A percentile compares a stretch with the other conserved stretches of the same genome.
phyloP scores from a whole-genome alignment of 2,113 vertebrate genomes.

The Lagopus leucura region DNA sequence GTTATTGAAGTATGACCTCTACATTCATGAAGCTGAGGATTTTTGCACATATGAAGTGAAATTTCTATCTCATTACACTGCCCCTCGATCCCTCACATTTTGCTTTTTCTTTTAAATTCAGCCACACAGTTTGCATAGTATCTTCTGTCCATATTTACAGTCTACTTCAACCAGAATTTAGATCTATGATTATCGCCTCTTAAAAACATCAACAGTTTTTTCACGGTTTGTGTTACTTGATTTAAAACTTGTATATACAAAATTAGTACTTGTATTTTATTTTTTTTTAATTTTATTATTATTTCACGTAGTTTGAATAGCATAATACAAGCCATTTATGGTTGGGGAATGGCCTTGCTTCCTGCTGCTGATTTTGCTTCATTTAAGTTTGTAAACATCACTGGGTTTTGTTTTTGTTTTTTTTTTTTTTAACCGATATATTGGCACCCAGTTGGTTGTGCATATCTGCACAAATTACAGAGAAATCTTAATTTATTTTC shows the following conservation, averaged over 20 bases:
- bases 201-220: neutral
- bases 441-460: constrained; percentile 27
- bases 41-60: constrained; percentile 71
- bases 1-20: constrained; percentile 59
- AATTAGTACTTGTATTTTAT: neutral
- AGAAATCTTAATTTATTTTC: constrained; percentile 54
- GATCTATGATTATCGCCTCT: neutral
- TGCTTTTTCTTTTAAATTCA: neutral
- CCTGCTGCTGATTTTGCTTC: constrained; percentile 43
- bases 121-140: neutral
- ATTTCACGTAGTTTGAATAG: neutral
- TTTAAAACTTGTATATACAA: neutral
- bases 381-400: constrained; percentile 19
- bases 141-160: neutral
- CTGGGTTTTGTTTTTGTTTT: neutral
- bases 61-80: constrained; percentile 54
- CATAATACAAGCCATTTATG: constrained; percentile 14
- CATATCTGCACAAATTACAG: neutral
- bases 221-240: constrained; percentile 30
- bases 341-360: constrained; percentile 35
- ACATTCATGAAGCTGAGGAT: constrained; percentile 51
- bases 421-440: neutral
- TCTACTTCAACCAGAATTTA: constrained; percentile 14
- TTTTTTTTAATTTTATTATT: neutral
- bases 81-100: neutral